These are phyloP conservation scores for Orius insidiosus DNA, from an alignment of 1,140 invertebrate species.

Conservation along the genomic window DNA sequence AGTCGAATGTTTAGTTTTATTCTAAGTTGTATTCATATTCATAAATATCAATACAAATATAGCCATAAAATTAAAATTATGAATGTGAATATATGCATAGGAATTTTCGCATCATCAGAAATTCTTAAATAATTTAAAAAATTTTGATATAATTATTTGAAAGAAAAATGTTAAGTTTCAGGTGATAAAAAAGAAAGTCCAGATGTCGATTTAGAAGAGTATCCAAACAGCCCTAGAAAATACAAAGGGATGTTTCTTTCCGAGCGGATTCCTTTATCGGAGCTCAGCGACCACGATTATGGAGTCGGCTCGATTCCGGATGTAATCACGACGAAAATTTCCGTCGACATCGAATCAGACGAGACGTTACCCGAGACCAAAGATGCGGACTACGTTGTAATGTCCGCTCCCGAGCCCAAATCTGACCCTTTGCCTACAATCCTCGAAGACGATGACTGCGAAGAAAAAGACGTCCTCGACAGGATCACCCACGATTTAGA, in stretches of 20 bases:
- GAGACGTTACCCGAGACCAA: background rate
- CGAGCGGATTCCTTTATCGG: background rate
- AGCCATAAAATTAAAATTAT: too few species aligned
- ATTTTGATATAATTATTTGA: too few species aligned
- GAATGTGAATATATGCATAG: too few species aligned
- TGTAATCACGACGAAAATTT: slow-evolving; percentile 1
- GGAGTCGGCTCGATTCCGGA: slow-evolving; percentile 2
- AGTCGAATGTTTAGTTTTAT: too few species aligned
- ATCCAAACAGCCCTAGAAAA: slow-evolving; percentile 12
- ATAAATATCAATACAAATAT: too few species aligned
- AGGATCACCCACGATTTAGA: slow-evolving; percentile 12
- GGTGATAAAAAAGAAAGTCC: slow-evolving; percentile 1
- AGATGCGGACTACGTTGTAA: background rate
- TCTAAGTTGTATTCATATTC: too few species aligned
- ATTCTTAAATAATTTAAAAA: too few species aligned
- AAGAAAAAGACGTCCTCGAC: slow-evolving; percentile 10
- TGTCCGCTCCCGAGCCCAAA: background rate
- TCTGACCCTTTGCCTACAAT: background rate
- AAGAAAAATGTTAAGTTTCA: too few species aligned
- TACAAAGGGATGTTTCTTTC: background rate
- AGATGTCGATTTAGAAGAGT: slow-evolving; percentile 10
- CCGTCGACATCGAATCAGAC: background rate
- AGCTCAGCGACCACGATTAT: background rate
- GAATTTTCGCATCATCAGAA: too few species aligned
- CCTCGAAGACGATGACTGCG: slow-evolving; percentile 1